A percentile compares a stretch with the other conserved stretches of the same genome.
phyloP scores from a whole-genome alignment of 2,888 invertebrate species.

The Cosmorhoe ocellata region DNA sequence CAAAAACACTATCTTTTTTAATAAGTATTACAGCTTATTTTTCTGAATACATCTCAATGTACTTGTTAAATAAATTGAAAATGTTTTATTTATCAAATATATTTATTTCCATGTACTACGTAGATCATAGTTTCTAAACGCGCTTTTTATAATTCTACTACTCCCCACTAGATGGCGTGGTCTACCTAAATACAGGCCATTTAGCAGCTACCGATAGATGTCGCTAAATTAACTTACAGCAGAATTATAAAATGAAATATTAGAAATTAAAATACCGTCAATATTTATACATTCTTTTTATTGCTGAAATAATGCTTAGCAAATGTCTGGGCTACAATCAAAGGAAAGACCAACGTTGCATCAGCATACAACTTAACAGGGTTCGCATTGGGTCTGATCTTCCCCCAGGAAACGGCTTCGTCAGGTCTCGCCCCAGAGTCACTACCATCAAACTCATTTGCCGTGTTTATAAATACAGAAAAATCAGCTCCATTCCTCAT shows the following conservation, averaged over 20 bases:
- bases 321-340: constrained; percentile 98
- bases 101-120: too few species aligned
- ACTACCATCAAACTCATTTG: constrained; percentile 97
- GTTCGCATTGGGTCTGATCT: constrained; percentile 92
- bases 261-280: not conserved
- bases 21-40: not conserved
- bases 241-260: too few species aligned
- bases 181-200: too few species aligned
- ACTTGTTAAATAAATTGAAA: too few species aligned
- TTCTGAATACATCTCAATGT: too few species aligned
- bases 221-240: not conserved
- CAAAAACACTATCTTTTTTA: too few species aligned
- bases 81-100: too few species aligned
- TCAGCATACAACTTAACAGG: constrained; percentile 98
- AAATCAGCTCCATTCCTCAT: constrained; percentile 99
- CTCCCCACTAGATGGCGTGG: constrained; percentile 39
- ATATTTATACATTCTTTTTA: constrained; percentile 75
- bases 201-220: not conserved
- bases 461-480: constrained; percentile 97
- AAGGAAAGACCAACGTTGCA: constrained; percentile 95
- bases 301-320: constrained; percentile 85
- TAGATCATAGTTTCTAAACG: constrained; percentile 6
- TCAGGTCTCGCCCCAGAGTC: constrained; percentile 99
- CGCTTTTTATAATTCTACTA: constrained; percentile 25
- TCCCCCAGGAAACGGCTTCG: constrained; percentile 99